Percentiles rank a stretch among this genome's conserved stretches.
These are phyloP conservation scores for Thomomys bottae DNA, from an alignment of 2,113 vertebrate species.

Conservation along the genomic window DNA sequence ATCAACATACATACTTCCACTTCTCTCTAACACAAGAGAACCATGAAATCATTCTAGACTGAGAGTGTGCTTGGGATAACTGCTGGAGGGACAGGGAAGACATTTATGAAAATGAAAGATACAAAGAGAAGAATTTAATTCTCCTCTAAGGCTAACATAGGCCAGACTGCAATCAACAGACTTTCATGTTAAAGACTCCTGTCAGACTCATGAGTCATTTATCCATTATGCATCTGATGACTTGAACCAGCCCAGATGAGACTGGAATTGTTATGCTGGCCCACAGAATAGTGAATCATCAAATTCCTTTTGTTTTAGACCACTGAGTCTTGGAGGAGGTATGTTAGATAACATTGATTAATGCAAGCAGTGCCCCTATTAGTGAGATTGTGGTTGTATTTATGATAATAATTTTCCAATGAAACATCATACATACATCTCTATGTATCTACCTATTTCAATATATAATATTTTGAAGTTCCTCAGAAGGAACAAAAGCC, in stretches of 20 bases:
- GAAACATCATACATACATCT: not conserved
- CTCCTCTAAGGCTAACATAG: not conserved
- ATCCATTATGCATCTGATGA: not conserved
- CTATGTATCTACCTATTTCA: too few species aligned
- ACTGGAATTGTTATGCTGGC: not conserved
- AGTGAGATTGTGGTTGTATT: not conserved
- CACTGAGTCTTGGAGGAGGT: not conserved
- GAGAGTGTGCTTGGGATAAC: not conserved
- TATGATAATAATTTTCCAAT: not conserved
- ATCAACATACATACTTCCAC: not conserved
- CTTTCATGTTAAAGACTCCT: not conserved
- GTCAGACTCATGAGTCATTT: not conserved
- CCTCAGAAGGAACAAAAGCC: not conserved
- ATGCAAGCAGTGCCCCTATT: not conserved
- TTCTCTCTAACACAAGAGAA: not conserved
- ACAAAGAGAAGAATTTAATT: not conserved
- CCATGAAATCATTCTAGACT: not conserved
- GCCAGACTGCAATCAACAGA: not conserved
- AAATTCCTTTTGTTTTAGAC: not conserved
- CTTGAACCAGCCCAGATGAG: not conserved
- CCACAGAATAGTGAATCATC: not conserved
- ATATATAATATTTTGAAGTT: slow-evolving; percentile 38
- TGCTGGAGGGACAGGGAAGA: not conserved
- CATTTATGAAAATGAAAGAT: not conserved
- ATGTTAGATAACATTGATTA: not conserved